A percentile compares a stretch with the other conserved stretches of the same genome.
Conservation (phyloP, 2,888 invertebrate genomes). For the Ariolimax columbianus region DNA sequence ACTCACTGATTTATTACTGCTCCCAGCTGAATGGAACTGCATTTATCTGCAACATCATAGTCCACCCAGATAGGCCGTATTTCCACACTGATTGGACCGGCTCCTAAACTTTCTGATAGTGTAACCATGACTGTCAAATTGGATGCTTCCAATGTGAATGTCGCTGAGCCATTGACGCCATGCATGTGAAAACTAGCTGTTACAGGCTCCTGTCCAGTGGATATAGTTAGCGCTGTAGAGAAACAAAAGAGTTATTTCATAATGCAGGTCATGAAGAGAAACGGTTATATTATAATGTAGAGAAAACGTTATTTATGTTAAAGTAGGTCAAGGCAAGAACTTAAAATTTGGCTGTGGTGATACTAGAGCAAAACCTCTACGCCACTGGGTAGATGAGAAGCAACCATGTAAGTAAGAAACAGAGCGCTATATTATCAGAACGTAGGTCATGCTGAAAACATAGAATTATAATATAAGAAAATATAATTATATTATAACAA, state of each 20-base stretch:
- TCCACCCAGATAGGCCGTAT: constrained; percentile 45
- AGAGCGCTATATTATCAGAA: too few species aligned
- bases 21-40: constrained; percentile 30
- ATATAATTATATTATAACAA: too few species aligned
- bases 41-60: constrained; percentile 47
- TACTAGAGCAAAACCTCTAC: too few species aligned
- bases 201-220: not conserved
- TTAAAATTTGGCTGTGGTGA: too few species aligned
- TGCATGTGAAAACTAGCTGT: constrained; percentile 26
- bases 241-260: not conserved
- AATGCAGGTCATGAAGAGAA: not conserved
- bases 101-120: not conserved
- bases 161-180: constrained; percentile 11
- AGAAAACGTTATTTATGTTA: too few species aligned
- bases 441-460: too few species aligned
- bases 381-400: too few species aligned
- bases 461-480: too few species aligned
- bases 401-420: too few species aligned
- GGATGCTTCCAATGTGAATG: not conserved
- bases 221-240: not conserved
- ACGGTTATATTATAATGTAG: too few species aligned
- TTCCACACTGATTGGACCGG: constrained; percentile 6
- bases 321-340: too few species aligned
- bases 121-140: not conserved
- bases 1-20: constrained; percentile 8